A percentile compares a stretch with the other conserved stretches of the same genome.
Evolutionary conservation across 2,797 vertebrate species (phyloP).

Genomic region (Enteromius argenteus): DNA sequence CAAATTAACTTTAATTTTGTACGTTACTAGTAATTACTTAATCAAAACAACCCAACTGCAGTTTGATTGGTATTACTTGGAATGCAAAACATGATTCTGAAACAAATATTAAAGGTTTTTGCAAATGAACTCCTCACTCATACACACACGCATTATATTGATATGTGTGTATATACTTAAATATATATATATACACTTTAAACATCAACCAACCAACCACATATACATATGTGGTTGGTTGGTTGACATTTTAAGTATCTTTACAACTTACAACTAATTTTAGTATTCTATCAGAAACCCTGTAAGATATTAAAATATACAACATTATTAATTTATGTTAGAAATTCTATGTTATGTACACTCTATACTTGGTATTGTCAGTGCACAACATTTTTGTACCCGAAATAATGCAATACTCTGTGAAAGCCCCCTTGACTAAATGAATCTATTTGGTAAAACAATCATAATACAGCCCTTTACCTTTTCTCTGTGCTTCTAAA

Average conservation of each 20-base stretch:
- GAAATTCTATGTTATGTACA: neutral
- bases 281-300: neutral
- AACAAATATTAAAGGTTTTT: too few relatives aligned
- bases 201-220: neutral
- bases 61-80: too few relatives aligned
- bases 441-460: conserved; percentile 42
- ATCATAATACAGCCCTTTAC: conserved; percentile 38
- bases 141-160: too few relatives aligned
- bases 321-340: neutral
- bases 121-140: too few relatives aligned
- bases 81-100: too few relatives aligned
- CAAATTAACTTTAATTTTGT: too few relatives aligned
- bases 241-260: neutral
- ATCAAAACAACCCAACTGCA: too few relatives aligned
- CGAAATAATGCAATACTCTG: conserved; percentile 11
- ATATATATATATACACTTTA: too few relatives aligned
- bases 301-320: neutral
- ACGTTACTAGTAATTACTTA: too few relatives aligned
- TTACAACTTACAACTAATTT: neutral
- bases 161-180: too few relatives aligned
- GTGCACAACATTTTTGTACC: neutral
- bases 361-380: neutral
- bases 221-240: neutral
- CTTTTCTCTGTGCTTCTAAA: conserved; percentile 20
- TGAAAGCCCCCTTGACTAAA: conserved; percentile 36